Evolutionary conservation across 2,797 vertebrate genomes (phyloP).

Genomic region (Lacerta agilis): DNA sequence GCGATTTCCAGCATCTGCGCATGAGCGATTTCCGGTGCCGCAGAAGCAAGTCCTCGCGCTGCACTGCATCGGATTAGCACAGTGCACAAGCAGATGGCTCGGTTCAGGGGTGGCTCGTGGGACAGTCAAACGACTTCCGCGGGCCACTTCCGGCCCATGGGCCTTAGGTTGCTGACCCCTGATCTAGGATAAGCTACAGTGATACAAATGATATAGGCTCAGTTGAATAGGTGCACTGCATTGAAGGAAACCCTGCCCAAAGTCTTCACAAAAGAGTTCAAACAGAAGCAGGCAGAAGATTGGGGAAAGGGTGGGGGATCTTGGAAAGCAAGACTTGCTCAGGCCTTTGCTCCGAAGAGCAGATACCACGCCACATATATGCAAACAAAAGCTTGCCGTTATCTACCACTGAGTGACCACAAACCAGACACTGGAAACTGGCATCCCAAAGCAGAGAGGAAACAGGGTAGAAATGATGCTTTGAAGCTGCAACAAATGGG

Average conservation of each 20-base stretch:
- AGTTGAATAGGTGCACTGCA: not conserved
- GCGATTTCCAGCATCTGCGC: fast-evolving
- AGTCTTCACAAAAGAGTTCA: not conserved
- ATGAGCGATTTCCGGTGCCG: no score
- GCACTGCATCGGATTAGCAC: no score
- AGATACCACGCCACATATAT: slow-evolving; percentile 7
- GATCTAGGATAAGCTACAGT: not conserved
- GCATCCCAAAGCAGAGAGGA: slow-evolving; percentile 8
- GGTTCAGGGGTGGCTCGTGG: no score
- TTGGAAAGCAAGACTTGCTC: not conserved
- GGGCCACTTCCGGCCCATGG: no score
- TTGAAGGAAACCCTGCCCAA: no score
- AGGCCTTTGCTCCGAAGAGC: not conserved
- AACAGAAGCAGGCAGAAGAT: not conserved
- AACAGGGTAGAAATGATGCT: slow-evolving; percentile 39
- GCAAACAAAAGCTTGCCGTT: slow-evolving; percentile 3
- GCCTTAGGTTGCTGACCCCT: no score
- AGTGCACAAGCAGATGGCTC: no score
- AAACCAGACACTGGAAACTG: slow-evolving; percentile 13
- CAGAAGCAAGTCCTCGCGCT: no score
- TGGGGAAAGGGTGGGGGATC: not conserved
- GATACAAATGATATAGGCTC: not conserved
- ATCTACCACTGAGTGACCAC: slow-evolving; percentile 15
- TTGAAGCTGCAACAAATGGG: not conserved
- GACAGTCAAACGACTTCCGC: no score